Evolutionary conservation across 2,888 invertebrate genomes (phyloP), one percentile per base, ranked within the genome.

Genomic region (Dorcus parallelipipedus): DNA sequence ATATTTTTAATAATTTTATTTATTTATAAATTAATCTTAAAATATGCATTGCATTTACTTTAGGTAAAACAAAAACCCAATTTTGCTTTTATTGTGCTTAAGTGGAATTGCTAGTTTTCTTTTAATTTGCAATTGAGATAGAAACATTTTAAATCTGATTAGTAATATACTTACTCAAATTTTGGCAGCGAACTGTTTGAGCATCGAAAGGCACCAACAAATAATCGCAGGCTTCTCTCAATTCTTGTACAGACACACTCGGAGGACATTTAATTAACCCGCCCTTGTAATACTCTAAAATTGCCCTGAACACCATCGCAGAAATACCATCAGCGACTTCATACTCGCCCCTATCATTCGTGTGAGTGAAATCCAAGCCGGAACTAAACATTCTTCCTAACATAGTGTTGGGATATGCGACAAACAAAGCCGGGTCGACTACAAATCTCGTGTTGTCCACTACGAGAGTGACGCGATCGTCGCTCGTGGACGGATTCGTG

Each of bases 161-260:
- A 39, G 45, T 39, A 47, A 43, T 38, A 50, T 26, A 83, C 89
- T 85, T 82, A 91, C 97, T 86, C 63, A 98, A 86, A 81, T 98
- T 97, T 84, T 97, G 91, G 79, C 97, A 97, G 71, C 95, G 89
- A 54, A 99, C 91, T 45, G 96, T 97, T 66, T 87, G 89, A 8
- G 97, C 95, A 80, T 97, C 96, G 76, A 99, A 99, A 9, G 99
- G 99, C 73, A 99, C 92, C 45, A 99, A 84, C 56, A 99, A 83
- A 78, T 99, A 99, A 78, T 99, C 99, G 76, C 99, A 99, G 17
- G 99, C 98, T 80, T 99, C 99, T 61, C 97, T 83, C 64, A 99
- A 79, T 79, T 99, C 99, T 71, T 95, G 95, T 42, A 99, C 96
- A 0, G 95, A 90, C 0, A 99, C 95, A 0, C 94, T 91, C 0